Base-by-base conservation (phyloP, 2,113 vertebrate species). In the Archilochus colubris region DNA sequence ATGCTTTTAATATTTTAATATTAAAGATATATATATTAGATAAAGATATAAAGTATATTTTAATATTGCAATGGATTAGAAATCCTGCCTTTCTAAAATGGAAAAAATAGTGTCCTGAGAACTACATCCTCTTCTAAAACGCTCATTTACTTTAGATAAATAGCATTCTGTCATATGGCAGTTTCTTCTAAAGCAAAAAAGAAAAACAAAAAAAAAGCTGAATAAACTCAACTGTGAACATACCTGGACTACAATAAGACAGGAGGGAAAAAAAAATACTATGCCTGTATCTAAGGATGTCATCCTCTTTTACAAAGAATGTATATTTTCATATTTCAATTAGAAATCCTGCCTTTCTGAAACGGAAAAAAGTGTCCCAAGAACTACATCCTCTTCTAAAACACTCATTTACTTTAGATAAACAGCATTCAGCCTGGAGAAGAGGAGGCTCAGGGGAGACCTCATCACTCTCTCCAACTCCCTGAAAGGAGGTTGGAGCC, bases 131-230 rank as follows among this genome's bases (percentile, higher is more conserved):
- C 68, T 92, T 86, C n/a, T 54, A 64, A 94, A 89, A 91, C 74
- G 33, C 58, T 80, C 40, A 66, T 78, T 94, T 86, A 40, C 70
- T 89, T 83, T 27, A 77, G 40, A 61, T 43, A 95, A 92, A 89
- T 23, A 84, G 18, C 83, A 61, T 95, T 95, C 57, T 92, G 53
- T 89, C 90, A 86, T 46, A 50, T 66, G 48, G 19, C 84, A 86
- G 64, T 92, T 95, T 96, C 93, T 94, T 86, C 55, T 89, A 59
- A 83, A 87, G 75, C 20, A 38, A 58, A 50, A 40, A 55, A 76
- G 7, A 33, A 33, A 89, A 95, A 53, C 4, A 15, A n/a, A 33
- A 75, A 89, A 54, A 43, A 67, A 85, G 85, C 17, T 33, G 33
- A 33, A 33, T 33, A 33, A 33, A 33, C 43, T 33, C 33, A 50